These are phyloP conservation scores for Gymnothorax javanicus DNA, from an alignment of 2,797 vertebrate genomes.

Conservation along the genomic window DNA sequence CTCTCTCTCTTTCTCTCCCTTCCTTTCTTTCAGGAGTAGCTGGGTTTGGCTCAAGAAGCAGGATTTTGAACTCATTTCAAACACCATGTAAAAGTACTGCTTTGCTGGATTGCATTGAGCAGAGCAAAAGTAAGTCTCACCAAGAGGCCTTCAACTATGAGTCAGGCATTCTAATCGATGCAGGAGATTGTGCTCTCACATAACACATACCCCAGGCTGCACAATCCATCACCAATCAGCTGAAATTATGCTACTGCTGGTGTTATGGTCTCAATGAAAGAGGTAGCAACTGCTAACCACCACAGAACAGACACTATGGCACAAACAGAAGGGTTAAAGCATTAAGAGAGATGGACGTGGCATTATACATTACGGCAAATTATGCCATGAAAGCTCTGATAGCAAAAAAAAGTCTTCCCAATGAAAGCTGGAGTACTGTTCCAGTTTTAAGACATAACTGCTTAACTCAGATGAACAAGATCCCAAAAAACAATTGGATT, in stretches of 20 bases:
- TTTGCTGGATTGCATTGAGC: conserved; percentile 53
- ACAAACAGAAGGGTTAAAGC: not conserved
- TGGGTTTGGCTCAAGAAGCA: conserved; percentile 60
- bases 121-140: conserved; percentile 40
- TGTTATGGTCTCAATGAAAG: not conserved
- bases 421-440: not conserved
- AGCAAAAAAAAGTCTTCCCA: not conserved
- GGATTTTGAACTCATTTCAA: conserved; percentile 58
- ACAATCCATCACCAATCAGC: conserved; percentile 43
- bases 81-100: conserved; percentile 52
- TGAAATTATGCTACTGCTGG: conserved; percentile 21
- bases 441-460: too few species aligned
- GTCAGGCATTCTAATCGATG: conserved; percentile 44
- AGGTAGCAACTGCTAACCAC: not conserved
- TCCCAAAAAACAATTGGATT: not conserved
- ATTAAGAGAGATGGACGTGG: not conserved
- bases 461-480: not conserved
- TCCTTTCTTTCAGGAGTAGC: conserved; percentile 38
- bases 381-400: not conserved
- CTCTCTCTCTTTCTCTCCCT: conserved; percentile 19
- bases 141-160: conserved; percentile 36
- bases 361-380: not conserved
- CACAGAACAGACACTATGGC: not conserved
- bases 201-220: conserved; percentile 31
- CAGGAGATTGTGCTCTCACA: conserved; percentile 33